phyloP scores from a whole-genome alignment of 2,113 vertebrate species.

The Chelonoidis abingdonii region DNA sequence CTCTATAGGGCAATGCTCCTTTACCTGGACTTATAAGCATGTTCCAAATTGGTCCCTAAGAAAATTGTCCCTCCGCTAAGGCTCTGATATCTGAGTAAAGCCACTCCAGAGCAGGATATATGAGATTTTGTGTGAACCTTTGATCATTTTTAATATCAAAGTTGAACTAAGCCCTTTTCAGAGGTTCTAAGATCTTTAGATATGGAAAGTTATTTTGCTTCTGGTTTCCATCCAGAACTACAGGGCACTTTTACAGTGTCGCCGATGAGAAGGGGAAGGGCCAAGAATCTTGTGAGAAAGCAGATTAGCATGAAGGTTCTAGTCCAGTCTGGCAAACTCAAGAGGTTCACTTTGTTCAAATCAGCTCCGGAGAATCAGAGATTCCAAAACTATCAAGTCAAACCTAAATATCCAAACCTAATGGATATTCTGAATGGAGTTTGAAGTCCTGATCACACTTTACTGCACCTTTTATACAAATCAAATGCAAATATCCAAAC shows the following conservation, averaged over 20 bases:
- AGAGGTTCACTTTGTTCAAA: slow-evolving; percentile 53
- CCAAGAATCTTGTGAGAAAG: slow-evolving; percentile 34
- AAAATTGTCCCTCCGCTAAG: fast-evolving
- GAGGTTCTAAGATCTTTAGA: not conserved
- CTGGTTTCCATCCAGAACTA: not conserved
- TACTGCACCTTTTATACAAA: slow-evolving; percentile 1
- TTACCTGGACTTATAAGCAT: not conserved
- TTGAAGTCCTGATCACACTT: slow-evolving; percentile 13
- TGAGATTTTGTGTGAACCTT: not conserved
- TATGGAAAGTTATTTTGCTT: not conserved
- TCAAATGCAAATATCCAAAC: slow-evolving; percentile 40
- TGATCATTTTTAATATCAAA: not conserved
- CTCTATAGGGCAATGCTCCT: not conserved
- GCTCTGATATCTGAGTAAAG: not conserved
- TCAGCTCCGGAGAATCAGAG: slow-evolving; percentile 55
- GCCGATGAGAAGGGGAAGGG: slow-evolving; percentile 51
- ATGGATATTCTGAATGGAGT: slow-evolving; percentile 2
- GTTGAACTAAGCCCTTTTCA: not conserved
- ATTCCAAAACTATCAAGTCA: not conserved
- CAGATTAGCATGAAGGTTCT: slow-evolving; percentile 52
- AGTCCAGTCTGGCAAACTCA: slow-evolving; percentile 25
- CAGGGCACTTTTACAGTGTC: not conserved
- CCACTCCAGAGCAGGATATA: fast-evolving
- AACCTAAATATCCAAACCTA: slow-evolving; percentile 26
- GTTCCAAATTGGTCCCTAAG: not conserved